Percentiles rank a stretch among this genome's conserved stretches.
Evolutionary conservation across 1,140 invertebrate genomes (phyloP).

Genomic region (Nebria ingens): DNA sequence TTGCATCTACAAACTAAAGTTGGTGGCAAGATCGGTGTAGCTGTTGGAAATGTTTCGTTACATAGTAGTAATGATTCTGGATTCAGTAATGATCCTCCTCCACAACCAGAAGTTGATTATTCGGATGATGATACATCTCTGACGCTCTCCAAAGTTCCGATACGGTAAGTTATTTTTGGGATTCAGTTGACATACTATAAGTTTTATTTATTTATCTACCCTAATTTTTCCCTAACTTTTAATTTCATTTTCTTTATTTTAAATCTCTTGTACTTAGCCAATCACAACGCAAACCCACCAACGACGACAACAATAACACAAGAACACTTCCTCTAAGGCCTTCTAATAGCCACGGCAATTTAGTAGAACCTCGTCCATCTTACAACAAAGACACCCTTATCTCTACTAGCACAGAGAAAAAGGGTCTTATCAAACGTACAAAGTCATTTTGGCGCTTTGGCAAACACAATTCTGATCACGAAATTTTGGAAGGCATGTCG

Average conservation of each 20-base stretch:
- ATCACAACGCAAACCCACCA: slow-evolving; percentile 33
- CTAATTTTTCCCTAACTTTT: slow-evolving; percentile 2
- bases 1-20: slow-evolving; percentile 31
- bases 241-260: slow-evolving; percentile 22
- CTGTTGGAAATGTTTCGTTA: slow-evolving; percentile 61
- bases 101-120: slow-evolving; percentile 80
- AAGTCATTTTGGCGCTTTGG: slow-evolving; percentile 79
- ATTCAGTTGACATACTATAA: slow-evolving; percentile 14
- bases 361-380: slow-evolving; percentile 36
- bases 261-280: slow-evolving; percentile 30
- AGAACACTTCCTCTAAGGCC: slow-evolving; percentile 34
- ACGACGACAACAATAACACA: slow-evolving; percentile 48
- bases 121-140: slow-evolving; percentile 70
- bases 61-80: slow-evolving; percentile 87
- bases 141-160: slow-evolving; percentile 46
- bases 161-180: slow-evolving; percentile 49
- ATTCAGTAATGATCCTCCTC: slow-evolving; percentile 79
- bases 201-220: slow-evolving; percentile 12
- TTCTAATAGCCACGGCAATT: slow-evolving; percentile 38
- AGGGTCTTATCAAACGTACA: slow-evolving; percentile 57
- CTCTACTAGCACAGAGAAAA: slow-evolving; percentile 39
- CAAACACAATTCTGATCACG: slow-evolving; percentile 52
- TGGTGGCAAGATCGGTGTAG: slow-evolving; percentile 30
- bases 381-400: slow-evolving; percentile 42
- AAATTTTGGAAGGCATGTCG: slow-evolving; percentile 72